These are phyloP conservation scores for Bergia sp. DNA, from an alignment of 92 coral and sea anemone species.

Conservation along the genomic window DNA sequence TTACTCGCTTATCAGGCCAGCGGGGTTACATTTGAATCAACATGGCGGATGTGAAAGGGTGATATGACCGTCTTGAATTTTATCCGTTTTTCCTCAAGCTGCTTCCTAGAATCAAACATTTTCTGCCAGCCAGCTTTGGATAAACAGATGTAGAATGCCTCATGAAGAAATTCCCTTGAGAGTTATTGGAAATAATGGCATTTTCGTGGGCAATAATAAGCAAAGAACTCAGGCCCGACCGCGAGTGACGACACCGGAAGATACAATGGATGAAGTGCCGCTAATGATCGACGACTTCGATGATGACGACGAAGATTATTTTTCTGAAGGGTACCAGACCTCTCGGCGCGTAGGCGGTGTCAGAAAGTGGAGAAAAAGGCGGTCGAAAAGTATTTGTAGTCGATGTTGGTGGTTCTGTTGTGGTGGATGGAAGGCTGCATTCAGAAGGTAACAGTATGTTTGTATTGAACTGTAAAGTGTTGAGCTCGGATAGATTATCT, in stretches of 20 bases:
- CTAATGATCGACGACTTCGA: slow-evolving; percentile 77
- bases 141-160: slow-evolving; percentile 53
- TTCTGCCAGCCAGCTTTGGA: not conserved
- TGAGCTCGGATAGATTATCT: not conserved
- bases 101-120: not conserved
- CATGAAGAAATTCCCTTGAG: slow-evolving; percentile 82
- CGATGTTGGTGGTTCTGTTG: slow-evolving; percentile 79
- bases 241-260: slow-evolving; percentile 41
- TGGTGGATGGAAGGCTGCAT: slow-evolving; percentile 67
- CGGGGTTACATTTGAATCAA: slow-evolving; percentile 33
- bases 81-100: not conserved
- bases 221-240: slow-evolving; percentile 40
- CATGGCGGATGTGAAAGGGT: slow-evolving; percentile 40
- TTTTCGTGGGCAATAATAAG: slow-evolving; percentile 14
- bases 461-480: not conserved
- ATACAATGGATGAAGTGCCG: slow-evolving; percentile 79
- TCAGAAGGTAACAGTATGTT: slow-evolving; percentile 38
- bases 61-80: not conserved
- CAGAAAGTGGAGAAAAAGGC: slow-evolving; percentile 65
- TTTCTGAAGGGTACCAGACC: slow-evolving; percentile 89
- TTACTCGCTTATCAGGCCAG: slow-evolving; percentile 19
- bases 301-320: slow-evolving; percentile 80
- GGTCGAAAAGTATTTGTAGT: slow-evolving; percentile 68
- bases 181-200: slow-evolving; percentile 44
- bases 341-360: slow-evolving; percentile 66